phyloP scores from a whole-genome alignment of 2,888 invertebrate species.

The Orthosia incerta region DNA sequence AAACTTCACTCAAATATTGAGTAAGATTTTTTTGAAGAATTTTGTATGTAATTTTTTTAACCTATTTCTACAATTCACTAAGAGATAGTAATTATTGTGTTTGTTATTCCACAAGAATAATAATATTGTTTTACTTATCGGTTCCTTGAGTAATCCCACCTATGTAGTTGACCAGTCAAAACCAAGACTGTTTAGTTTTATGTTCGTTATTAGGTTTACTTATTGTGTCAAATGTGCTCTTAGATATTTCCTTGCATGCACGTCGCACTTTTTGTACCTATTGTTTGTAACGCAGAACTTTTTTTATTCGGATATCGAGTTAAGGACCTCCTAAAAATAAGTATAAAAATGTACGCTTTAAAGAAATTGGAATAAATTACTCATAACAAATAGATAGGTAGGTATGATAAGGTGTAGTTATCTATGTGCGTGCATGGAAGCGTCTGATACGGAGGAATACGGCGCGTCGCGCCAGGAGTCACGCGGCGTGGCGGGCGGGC shows the following conservation, averaged over 20 bases:
- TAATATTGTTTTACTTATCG: conserved; percentile 68
- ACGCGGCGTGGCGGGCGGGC: conserved; percentile 33
- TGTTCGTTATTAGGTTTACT: conserved; percentile 86
- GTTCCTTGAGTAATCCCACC: conserved; percentile 87
- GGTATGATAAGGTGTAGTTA: conserved; percentile 87
- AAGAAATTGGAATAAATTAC: conserved; percentile 89
- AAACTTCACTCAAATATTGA: conserved; percentile 63
- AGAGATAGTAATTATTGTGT: conserved; percentile 40
- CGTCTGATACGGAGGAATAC: conserved; percentile 64
- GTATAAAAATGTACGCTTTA: conserved; percentile 91
- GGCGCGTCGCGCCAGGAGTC: conserved; percentile 49
- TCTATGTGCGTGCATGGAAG: conserved; percentile 83
- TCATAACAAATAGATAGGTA: conserved; percentile 89
- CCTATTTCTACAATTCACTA: conserved; percentile 50
- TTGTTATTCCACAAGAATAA: conserved; percentile 57
- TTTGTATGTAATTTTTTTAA: conserved; percentile 58
- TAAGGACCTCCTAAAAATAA: conserved; percentile 89
- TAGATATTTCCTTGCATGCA: conserved; percentile 83
- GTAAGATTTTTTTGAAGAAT: conserved; percentile 36
- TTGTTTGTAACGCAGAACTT: conserved; percentile 76
- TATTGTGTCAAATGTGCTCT: conserved; percentile 80
- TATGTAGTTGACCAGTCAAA: conserved; percentile 87
- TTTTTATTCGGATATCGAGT: conserved; percentile 82
- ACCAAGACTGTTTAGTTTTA: conserved; percentile 89
- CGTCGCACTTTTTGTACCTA: conserved; percentile 81